Evolutionary conservation across 2,888 invertebrate species (phyloP).

Genomic region (Cataglyphis albicans): DNA sequence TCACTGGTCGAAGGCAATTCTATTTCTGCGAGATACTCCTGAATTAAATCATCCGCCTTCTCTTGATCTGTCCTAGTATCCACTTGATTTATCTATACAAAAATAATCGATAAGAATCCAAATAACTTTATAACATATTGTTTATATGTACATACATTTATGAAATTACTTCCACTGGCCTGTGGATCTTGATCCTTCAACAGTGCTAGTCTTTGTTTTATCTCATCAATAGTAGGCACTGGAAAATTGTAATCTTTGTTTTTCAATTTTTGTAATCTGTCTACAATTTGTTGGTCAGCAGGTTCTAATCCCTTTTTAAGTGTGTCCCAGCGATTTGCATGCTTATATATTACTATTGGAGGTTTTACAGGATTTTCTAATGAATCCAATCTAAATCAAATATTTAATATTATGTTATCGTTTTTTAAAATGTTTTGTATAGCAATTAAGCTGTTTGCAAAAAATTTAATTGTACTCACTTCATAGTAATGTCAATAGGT

Average conservation of each 20-base stretch:
- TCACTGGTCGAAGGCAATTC: constrained; percentile 86
- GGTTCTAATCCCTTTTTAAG: constrained; percentile 86
- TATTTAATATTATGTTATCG: neutral
- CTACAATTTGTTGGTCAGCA: constrained; percentile 89
- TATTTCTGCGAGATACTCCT: constrained; percentile 86
- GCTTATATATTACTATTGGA: constrained; percentile 87
- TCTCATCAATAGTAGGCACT: constrained; percentile 89
- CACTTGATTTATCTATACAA: constrained; percentile 80
- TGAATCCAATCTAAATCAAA: constrained; percentile 86
- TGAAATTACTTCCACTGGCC: constrained; percentile 59
- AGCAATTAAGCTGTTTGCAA: neutral
- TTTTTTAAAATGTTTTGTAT: neutral
- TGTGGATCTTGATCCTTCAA: constrained; percentile 89
- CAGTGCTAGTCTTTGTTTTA: constrained; percentile 89
- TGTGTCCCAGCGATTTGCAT: constrained; percentile 79
- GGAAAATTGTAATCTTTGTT: constrained; percentile 86
- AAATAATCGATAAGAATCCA: constrained; percentile 3
- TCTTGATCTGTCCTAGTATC: constrained; percentile 90
- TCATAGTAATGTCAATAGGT: constrained; percentile 80
- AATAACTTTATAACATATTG: neutral
- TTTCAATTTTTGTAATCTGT: constrained; percentile 90
- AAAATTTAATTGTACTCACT: constrained; percentile 62
- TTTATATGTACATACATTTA: constrained; percentile 71
- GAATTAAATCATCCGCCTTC: constrained; percentile 90
- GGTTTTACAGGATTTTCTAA: constrained; percentile 87